Evolutionary conservation across 2,797 vertebrate species (phyloP), one percentile per base, ranked within the genome.

Genomic region (Melanogrammus aeglefinus): DNA sequence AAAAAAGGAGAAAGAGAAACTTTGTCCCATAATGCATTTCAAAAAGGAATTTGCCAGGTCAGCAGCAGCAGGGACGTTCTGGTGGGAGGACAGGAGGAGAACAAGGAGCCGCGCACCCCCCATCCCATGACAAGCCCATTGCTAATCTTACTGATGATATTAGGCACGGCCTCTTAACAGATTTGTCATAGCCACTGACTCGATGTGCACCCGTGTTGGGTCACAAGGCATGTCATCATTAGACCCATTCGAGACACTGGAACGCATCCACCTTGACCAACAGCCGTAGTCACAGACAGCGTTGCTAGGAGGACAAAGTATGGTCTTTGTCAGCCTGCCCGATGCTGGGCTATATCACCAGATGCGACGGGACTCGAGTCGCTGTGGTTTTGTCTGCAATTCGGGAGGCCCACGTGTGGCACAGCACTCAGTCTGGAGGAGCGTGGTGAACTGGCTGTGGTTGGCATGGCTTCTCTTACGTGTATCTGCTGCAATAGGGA

Each of bases 51-150:
- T 21, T 6, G 47, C 47, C 18, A 6, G 47, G 47, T 57, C 47
- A 57, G 47, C 47, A 47, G 16, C 44, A 18, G 44, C 12, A 18
- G 18, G 47, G 47, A 14, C 16, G 38, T 44, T 44, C 12, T 44
- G 41, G 12, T 44, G 41, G 41, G 41, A 1, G 75, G 80, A 86
- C 84, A 80, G 86, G 80, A 89, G 76, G 78, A 86, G 80, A 78
- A 31, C 78, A 70, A 47, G 76, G 33, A 51, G 21, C 24, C 69
- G 6, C 70, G 18, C 29, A 76, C 63, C 41, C 41, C 47, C 47
- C 47, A 18, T 57, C 47, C 5, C 57, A 63, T 63, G 21, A 63
- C 38, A 44, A 78, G 36, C 41, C 39, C 31, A 76, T 83, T 77
- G 47, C 74, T 75, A 77, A 80, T 31, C 73, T 74, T 78, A 84